A percentile compares a stretch with the other conserved stretches of the same genome.
phyloP scores from a whole-genome alignment of 2,888 invertebrate species.

The Machimus atricapillus region DNA sequence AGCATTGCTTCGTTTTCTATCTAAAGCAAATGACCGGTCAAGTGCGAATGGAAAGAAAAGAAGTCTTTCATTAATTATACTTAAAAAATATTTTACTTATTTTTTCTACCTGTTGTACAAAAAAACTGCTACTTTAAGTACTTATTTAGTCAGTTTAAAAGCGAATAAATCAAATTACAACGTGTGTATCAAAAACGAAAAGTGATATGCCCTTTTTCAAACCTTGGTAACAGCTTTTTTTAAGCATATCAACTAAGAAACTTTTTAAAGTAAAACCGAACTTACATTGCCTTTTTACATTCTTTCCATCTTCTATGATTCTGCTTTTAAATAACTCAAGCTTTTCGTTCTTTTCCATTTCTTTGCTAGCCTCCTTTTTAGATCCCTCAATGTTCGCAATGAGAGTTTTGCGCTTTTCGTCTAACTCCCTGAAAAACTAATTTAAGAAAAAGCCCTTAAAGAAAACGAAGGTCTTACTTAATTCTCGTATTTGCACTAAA shows the following conservation, averaged over 20 bases:
- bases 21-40: no score
- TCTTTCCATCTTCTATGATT: slow-evolving; percentile 66
- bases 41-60: no score
- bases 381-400: slow-evolving; percentile 70
- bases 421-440: slow-evolving; percentile 64
- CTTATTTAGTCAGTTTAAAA: no score
- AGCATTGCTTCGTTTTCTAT: no score
- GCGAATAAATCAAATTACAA: no score
- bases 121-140: no score
- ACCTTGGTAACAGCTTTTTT: no score
- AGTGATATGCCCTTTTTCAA: no score
- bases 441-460: not conserved
- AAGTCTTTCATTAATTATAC: no score
- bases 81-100: no score
- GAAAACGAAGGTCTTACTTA: slow-evolving; percentile 60
- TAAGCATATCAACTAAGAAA: no score
- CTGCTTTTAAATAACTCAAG: slow-evolving; percentile 69
- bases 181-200: not conserved
- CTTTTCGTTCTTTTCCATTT: slow-evolving; percentile 73
- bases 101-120: no score
- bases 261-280: not conserved
- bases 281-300: slow-evolving; percentile 61
- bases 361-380: slow-evolving; percentile 71
- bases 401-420: slow-evolving; percentile 67
- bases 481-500: slow-evolving; percentile 69